These are phyloP conservation scores for Cherax destructor DNA, from an alignment of 1,140 invertebrate genomes.

Conservation along the genomic window DNA sequence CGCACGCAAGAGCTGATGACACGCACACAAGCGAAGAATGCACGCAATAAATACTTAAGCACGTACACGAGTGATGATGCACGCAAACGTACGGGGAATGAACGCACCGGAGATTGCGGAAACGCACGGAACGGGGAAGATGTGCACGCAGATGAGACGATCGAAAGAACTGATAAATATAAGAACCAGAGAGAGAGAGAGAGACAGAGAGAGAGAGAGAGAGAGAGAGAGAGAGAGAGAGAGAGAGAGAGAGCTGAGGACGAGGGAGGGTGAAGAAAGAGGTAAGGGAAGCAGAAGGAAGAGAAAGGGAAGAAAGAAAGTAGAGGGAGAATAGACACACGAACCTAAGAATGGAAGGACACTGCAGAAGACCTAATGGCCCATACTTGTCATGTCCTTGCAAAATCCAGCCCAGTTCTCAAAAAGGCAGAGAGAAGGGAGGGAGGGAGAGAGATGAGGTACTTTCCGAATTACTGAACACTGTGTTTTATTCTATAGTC, in stretches of 20 bases:
- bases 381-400: no score
- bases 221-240: neutral
- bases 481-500: no score
- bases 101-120: no score
- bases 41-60: neutral
- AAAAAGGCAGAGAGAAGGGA: neutral
- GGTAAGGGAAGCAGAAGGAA: no score
- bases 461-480: neutral
- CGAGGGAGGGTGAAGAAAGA: no score
- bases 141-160: neutral
- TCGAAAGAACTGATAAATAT: no score
- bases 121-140: neutral
- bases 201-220: constrained; percentile 4
- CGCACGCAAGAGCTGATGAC: neutral
- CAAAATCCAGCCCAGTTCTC: neutral
- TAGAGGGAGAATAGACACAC: neutral
- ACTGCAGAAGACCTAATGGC: no score
- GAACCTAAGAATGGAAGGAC: neutral
- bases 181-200: neutral
- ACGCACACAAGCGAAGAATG: neutral
- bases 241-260: no score
- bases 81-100: no score
- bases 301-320: neutral
- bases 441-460: neutral
- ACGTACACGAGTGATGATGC: neutral